Base-by-base conservation (phyloP, 2,888 invertebrate species). In the Schrankia costaestrigalis region DNA sequence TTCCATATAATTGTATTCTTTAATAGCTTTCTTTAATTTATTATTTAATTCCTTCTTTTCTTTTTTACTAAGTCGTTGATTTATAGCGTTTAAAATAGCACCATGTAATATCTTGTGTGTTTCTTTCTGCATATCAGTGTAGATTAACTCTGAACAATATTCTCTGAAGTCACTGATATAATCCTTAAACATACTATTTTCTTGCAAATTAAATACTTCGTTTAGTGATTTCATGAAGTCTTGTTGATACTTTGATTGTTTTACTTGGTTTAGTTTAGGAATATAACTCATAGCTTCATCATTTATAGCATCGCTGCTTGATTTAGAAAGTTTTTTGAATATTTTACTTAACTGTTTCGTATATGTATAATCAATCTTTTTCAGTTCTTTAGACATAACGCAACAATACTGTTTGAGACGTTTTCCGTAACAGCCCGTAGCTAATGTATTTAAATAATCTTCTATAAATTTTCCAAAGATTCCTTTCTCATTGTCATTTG, bases 391-490 rank as follows among this genome's bases (percentile, higher is more conserved):
- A n/a, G 37, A 37, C 22, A 83, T 41, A 7, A 61, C 36, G 32
- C 45, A 52, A 13, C 64, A 65, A 40, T 73, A 76, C 26, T 40
- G 63, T 9, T 33, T 33, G 1, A 81, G 25, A 15, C 56, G 64
- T 35, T 44, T 58, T 15, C 52, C 63, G 3, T 67, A 56, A 30
- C 71, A 70, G 3, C 32, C 37, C 1, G 38, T 56, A 2, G 63
- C 52, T 15, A 82, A 22, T 7, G 71, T 21, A 18, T 66, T 54
- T 1, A 82, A 35, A 5, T 69, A 49, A 4, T 54, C 52, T 15
- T 44, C 55, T 13, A 83, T n/a, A 50, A 84, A 81, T 7, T 26
- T 55, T 37, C 58, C 66, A 29, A 83, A 84, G 19, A 75, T 67
- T 3, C 63, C 69, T 22, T 28, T 64, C 25, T 19, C 8, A 31